phyloP scores from a whole-genome alignment of 2,797 vertebrate genomes.

The Delichon dasypus region DNA sequence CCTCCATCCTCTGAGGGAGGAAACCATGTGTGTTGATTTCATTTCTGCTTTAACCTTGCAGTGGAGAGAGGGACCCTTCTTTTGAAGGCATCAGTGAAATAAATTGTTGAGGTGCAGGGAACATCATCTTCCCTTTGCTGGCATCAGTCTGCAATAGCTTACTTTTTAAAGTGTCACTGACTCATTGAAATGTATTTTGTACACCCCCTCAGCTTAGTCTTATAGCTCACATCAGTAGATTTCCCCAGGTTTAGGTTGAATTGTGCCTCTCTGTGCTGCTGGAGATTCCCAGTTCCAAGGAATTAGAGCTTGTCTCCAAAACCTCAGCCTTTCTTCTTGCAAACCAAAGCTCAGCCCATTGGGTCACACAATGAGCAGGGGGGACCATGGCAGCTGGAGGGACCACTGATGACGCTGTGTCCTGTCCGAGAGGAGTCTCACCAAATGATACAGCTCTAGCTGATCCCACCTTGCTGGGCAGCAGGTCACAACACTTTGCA shows the following conservation, averaged over 20 bases:
- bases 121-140: background rate
- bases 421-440: background rate
- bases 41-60: background rate
- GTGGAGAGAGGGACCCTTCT: background rate
- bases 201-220: conserved; percentile 7
- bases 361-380: background rate
- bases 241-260: background rate
- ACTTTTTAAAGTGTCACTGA: conserved; percentile 31
- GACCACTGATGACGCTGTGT: background rate
- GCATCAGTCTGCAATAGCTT: conserved; percentile 1
- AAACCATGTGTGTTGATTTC: background rate
- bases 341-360: background rate
- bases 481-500: background rate
- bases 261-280: background rate
- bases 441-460: background rate
- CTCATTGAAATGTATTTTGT: conserved; percentile 17
- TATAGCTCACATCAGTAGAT: background rate
- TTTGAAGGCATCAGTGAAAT: background rate
- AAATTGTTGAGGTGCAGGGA: background rate
- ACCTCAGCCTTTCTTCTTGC: background rate
- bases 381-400: background rate
- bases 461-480: background rate
- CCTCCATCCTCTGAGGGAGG: background rate
- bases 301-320: background rate
- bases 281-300: background rate